Base-by-base conservation (phyloP, 1,140 invertebrate genomes). In the Nasonia longicornis region DNA sequence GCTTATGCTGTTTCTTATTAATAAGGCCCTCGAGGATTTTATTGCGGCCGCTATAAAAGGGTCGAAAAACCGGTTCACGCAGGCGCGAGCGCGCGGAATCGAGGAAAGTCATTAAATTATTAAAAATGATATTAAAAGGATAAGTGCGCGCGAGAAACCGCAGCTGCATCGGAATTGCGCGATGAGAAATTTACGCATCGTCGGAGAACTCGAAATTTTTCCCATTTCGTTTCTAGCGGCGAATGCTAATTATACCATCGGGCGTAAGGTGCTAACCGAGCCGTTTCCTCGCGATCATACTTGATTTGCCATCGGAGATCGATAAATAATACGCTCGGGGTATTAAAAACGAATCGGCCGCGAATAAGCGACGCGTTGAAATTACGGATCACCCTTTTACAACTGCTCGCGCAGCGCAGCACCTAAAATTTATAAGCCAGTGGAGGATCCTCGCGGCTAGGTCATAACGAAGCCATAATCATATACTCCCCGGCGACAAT, bases 401-500 rank as follows among this genome's bases (percentile, higher is more conserved):
- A n/a, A 72, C 64, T 67, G 64, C 26, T 29, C 0, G 16, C 3
- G 20, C 52, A 52, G 31, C 20, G 26, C 22, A 11, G 10, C 38
- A 42, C 38, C 31, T 64, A 22, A 45, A 82, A 82, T 82, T 82
- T 82, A 82, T 42, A 77, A 82, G 73, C 52, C 75, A 79, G 42
- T 76, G 69, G 16, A 79, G 75, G 80, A 64, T 84, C 86, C 84
- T 84, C 79, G 82, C 80, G 79, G 86, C 52, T 58, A 16, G 87
- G 86, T 88, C 87, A 90, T 90, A 90, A 89, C 88, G 87, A 86
- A 88, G 86, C 88, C 85, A 89, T 90, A 90, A 90, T 89, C 88
- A 87, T 90, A 90, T 90, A 89, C 88, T 88, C 88, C 20, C 88
- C 86, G 85, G 85, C 86, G 89, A 90, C 89, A 89, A 90, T 90